Evolutionary conservation across 2,797 vertebrate species (phyloP).

Genomic region (Lates japonicus): DNA sequence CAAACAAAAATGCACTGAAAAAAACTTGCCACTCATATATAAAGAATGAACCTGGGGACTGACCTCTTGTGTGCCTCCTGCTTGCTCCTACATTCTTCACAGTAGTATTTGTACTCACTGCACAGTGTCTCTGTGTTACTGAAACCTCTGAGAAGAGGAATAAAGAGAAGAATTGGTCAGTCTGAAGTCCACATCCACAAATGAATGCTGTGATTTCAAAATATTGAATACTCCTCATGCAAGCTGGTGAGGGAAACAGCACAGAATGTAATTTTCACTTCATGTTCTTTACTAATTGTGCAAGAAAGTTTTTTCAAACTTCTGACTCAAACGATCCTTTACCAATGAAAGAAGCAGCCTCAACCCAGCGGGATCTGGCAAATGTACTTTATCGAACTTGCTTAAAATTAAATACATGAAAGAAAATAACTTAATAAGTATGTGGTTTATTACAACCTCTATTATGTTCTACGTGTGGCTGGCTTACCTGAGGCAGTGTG

Average conservation of each 20-base stretch:
- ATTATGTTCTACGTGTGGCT: not conserved
- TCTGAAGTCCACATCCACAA: not conserved
- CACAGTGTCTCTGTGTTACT: slow-evolving; percentile 99
- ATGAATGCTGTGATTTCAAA: not conserved
- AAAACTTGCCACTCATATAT: not conserved
- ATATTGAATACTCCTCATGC: not conserved
- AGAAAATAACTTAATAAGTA: not conserved
- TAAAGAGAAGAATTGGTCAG: slow-evolving; percentile 16
- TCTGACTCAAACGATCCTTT: not conserved
- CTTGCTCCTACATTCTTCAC: slow-evolving; percentile 98
- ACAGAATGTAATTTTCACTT: not conserved
- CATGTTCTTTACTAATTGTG: not conserved
- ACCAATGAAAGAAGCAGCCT: not conserved
- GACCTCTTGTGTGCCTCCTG: slow-evolving; percentile 99
- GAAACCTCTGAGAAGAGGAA: slow-evolving; percentile 91
- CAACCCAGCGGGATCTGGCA: not conserved
- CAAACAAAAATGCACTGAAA: not conserved
- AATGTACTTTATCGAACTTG: not conserved
- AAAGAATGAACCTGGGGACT: slow-evolving; percentile 33
- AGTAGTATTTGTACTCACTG: slow-evolving; percentile 99
- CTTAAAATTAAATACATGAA: not conserved
- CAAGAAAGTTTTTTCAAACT: not conserved
- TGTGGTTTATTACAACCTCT: too few relatives aligned
- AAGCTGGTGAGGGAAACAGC: not conserved
- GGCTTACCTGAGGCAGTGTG: slow-evolving; percentile 95